Evolutionary conservation across 2,888 invertebrate species (phyloP).

Genomic region (Helleia helle): DNA sequence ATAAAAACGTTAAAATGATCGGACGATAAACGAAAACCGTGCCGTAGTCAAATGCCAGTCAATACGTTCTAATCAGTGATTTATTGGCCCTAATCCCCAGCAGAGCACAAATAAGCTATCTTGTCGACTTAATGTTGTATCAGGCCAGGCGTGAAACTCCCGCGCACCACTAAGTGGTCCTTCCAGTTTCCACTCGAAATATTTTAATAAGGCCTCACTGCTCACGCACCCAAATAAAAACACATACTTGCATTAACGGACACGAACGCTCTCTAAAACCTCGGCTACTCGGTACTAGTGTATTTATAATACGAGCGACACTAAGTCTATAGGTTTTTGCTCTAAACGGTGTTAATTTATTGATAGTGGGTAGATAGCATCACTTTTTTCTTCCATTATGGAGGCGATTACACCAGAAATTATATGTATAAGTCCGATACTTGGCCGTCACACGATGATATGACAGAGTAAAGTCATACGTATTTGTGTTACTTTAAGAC

Average conservation of each 20-base stretch:
- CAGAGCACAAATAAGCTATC: slow-evolving; percentile 74
- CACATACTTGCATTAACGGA: slow-evolving; percentile 53
- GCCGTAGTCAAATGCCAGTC: slow-evolving; percentile 64
- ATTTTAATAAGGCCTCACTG: slow-evolving; percentile 73
- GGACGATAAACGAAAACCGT: slow-evolving; percentile 56
- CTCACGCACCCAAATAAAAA: slow-evolving; percentile 72
- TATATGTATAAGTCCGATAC: slow-evolving; percentile 64
- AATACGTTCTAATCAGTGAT: slow-evolving; percentile 75
- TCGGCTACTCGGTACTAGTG: slow-evolving; percentile 46
- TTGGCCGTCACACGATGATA: slow-evolving; percentile 38
- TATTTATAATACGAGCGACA: slow-evolving; percentile 72
- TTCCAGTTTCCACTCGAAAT: slow-evolving; percentile 74
- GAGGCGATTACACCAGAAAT: slow-evolving; percentile 73
- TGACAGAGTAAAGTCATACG: slow-evolving; percentile 25
- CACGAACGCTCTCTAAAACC: slow-evolving; percentile 49
- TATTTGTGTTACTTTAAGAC: slow-evolving; percentile 28
- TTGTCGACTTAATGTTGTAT: slow-evolving; percentile 74
- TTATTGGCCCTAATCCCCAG: slow-evolving; percentile 71
- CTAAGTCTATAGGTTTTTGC: slow-evolving; percentile 72
- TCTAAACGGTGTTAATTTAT: slow-evolving; percentile 75
- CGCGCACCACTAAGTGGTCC: slow-evolving; percentile 74
- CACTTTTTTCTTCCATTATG: slow-evolving; percentile 72
- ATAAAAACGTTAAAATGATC: slow-evolving; percentile 55
- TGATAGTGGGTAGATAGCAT: slow-evolving; percentile 74
- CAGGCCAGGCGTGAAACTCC: slow-evolving; percentile 73